Conservation (phyloP, 2,888 invertebrate species). For the Cerceris rybyensis region DNA sequence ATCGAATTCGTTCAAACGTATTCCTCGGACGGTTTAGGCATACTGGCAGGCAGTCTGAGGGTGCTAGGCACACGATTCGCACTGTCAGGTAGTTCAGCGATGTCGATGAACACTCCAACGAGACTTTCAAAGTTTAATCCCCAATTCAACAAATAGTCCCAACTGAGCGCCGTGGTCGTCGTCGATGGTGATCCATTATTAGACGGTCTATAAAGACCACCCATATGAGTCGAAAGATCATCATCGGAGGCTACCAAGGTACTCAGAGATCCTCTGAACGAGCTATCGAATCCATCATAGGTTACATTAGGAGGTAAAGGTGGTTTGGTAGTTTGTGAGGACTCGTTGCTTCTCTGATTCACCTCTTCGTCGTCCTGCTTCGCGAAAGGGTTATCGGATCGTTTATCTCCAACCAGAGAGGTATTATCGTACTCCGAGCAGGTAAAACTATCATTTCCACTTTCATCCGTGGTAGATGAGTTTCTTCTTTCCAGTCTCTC, state of each 20-base stretch:
- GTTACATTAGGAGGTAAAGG: conserved; percentile 88
- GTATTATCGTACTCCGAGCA: conserved; percentile 98
- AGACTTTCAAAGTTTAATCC: conserved; percentile 97
- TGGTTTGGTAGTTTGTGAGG: conserved; percentile 83
- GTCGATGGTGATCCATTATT: conserved; percentile 88
- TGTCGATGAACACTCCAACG: conserved; percentile 97
- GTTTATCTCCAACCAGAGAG: conserved; percentile 91
- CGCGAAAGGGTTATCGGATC: conserved; percentile 85
- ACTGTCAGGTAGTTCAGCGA: conserved; percentile 94
- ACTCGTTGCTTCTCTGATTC: conserved; percentile 80
- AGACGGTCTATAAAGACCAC: conserved; percentile 90
- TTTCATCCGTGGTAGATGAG: conserved; percentile 95
- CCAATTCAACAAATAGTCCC: conserved; percentile 98
- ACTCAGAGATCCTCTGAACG: conserved; percentile 96
- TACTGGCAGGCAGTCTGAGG: conserved; percentile 89
- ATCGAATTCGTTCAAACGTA: conserved; percentile 86
- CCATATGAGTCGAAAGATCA: conserved; percentile 91
- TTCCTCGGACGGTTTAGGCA: conserved; percentile 94
- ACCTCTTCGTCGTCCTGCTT: conserved; percentile 83
- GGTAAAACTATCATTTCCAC: conserved; percentile 97
- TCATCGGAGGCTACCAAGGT: conserved; percentile 96
- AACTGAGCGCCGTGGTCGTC: conserved; percentile 87
- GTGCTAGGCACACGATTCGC: conserved; percentile 87
- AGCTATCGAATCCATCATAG: conserved; percentile 96
- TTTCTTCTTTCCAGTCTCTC: conserved; percentile 88